phyloP scores from a whole-genome alignment of 2,888 invertebrate genomes.

The Sussaba pulchella region DNA sequence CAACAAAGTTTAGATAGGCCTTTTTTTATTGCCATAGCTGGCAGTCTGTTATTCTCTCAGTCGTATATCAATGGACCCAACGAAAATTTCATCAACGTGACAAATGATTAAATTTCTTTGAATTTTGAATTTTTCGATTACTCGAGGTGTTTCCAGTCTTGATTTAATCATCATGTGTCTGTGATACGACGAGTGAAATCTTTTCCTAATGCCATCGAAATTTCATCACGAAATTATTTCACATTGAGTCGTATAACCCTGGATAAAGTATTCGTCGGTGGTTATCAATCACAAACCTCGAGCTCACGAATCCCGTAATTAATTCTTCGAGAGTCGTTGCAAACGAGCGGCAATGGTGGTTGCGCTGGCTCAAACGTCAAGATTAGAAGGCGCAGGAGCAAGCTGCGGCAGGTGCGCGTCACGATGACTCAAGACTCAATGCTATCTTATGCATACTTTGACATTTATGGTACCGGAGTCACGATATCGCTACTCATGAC shows the following conservation, averaged over 20 bases:
- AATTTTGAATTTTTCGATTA: too few species aligned
- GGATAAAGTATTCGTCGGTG: slow-evolving; percentile 15
- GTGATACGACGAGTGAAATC: too few species aligned
- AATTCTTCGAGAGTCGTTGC: slow-evolving; percentile 49
- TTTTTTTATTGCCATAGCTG: too few species aligned
- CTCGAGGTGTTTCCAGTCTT: too few species aligned
- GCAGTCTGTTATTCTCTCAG: too few species aligned
- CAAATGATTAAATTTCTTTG: too few species aligned
- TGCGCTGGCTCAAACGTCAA: slow-evolving; percentile 8
- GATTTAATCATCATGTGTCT: too few species aligned
- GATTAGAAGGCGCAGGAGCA: slow-evolving; percentile 61
- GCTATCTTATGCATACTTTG: slow-evolving; percentile 65
- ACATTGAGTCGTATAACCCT: background rate
- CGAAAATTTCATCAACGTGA: too few species aligned
- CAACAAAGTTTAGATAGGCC: background rate
- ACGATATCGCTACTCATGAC: slow-evolving; percentile 36
- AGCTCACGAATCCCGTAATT: slow-evolving; percentile 54
- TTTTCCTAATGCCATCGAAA: background rate
- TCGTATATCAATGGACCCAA: too few species aligned
- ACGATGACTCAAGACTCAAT: slow-evolving; percentile 60
- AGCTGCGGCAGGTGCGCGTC: slow-evolving; percentile 64
- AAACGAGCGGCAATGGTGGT: slow-evolving; percentile 12
- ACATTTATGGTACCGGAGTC: slow-evolving; percentile 62
- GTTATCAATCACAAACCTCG: slow-evolving; percentile 57
- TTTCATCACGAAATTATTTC: slow-evolving; percentile 10